These are phyloP conservation scores for Microchrysa polita DNA, from an alignment of 2,888 invertebrate genomes.

Conservation along the genomic window DNA sequence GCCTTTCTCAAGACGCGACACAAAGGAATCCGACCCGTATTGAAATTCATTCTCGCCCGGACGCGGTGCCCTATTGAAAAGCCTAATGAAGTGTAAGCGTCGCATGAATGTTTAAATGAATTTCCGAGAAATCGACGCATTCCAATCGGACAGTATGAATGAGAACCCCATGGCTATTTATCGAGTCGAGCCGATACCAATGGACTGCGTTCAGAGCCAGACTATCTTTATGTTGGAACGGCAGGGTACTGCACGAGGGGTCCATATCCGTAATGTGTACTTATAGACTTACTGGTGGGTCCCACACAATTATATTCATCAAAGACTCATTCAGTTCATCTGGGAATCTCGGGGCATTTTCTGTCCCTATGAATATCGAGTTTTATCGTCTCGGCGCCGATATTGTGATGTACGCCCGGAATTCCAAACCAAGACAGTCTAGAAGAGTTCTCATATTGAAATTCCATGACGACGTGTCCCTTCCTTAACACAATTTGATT, in stretches of 20 bases:
- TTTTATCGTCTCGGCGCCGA: conserved; percentile 18
- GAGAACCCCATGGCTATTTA: neutral
- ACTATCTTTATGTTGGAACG: neutral
- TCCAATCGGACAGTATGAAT: neutral
- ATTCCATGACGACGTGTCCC: neutral
- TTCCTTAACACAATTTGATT: neutral
- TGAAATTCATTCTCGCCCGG: neutral
- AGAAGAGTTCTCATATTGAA: no score
- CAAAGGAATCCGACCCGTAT: conserved; percentile 3
- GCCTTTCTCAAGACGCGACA: neutral
- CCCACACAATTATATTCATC: neutral
- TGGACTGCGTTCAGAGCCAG: neutral
- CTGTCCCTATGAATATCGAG: neutral
- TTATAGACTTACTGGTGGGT: conserved; percentile 8
- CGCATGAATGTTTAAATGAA: conserved; percentile 1
- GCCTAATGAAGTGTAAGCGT: conserved; percentile 31
- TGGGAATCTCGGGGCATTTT: neutral
- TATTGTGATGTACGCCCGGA: neutral
- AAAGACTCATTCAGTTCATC: neutral
- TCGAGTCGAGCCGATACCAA: neutral
- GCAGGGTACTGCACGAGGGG: no score
- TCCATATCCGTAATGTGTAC: neutral
- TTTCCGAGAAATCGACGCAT: conserved; percentile 21
- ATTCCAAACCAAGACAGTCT: neutral
- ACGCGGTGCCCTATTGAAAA: conserved; percentile 19